A percentile compares a stretch with the other conserved stretches of the same genome.
Conservation (phyloP, 2,888 invertebrate species). For the Petrolisthes manimaculis region DNA sequence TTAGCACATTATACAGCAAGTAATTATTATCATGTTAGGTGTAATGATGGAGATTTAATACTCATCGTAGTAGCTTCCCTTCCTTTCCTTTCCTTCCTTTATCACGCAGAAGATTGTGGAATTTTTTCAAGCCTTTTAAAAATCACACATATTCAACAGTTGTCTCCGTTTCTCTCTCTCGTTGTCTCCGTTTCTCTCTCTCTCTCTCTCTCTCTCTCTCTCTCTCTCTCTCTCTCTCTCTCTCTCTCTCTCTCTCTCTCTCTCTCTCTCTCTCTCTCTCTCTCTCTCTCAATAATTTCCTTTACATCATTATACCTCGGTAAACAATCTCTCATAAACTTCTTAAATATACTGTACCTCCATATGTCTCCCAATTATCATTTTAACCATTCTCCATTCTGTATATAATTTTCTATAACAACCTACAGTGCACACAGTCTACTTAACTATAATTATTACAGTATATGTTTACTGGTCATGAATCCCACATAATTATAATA, state of each 20-base stretch:
- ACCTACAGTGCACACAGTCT: background rate
- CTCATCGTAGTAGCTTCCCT: conserved; percentile 25
- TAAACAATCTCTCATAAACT: background rate
- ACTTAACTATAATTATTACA: background rate
- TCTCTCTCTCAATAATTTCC: background rate
- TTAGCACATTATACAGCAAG: background rate
- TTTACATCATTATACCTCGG: too few species aligned
- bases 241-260: background rate
- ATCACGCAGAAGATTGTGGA: background rate
- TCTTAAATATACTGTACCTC: background rate
- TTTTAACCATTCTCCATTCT: background rate
- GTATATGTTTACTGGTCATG: background rate
- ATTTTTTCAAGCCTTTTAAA: background rate
- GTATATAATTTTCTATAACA: background rate
- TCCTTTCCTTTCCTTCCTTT: background rate
- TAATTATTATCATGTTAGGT: background rate
- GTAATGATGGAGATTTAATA: conserved; percentile 8
- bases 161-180: conserved; percentile 3
- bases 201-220: background rate
- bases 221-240: background rate
- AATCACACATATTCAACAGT: background rate
- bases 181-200: background rate
- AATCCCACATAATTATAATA: background rate
- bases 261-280: conserved; percentile 1
- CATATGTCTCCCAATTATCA: background rate